These are phyloP conservation scores for Acanthochromis polyacanthus DNA, from an alignment of 2,113 vertebrate species.

Conservation along the genomic window DNA sequence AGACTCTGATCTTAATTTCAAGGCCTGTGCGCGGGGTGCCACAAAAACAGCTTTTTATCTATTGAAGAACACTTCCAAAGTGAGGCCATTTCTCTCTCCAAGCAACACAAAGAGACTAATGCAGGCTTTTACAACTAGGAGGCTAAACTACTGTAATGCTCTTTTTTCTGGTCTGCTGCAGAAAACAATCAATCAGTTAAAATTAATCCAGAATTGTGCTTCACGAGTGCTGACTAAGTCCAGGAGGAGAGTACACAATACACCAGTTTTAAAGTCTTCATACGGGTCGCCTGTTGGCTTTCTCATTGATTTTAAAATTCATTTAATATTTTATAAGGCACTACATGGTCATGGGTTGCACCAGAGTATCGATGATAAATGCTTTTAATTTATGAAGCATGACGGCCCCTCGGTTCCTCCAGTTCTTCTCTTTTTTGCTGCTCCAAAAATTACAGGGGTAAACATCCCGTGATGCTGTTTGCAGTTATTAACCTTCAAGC, in stretches of 20 bases:
- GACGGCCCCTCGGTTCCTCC: neutral
- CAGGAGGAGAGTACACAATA: conserved; percentile 1
- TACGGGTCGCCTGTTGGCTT: conserved; percentile 1
- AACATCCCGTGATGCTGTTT: neutral
- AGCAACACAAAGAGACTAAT: neutral
- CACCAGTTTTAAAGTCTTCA: neutral
- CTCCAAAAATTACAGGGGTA: neutral
- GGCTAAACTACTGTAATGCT: neutral
- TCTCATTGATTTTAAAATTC: conserved; percentile 1
- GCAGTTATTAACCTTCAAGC: neutral
- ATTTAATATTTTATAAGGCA: conserved; percentile 30
- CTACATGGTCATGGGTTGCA: neutral
- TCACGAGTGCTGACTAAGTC: neutral
- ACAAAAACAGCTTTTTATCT: neutral
- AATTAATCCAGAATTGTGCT: conserved; percentile 2
- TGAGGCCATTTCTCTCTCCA: neutral
- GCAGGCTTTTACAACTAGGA: neutral
- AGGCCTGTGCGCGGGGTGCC: neutral
- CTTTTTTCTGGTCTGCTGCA: neutral
- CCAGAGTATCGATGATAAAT: conserved; percentile 20
- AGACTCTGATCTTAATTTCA: neutral
- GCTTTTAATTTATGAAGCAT: conserved; percentile 19
- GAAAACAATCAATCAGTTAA: conserved; percentile 2
- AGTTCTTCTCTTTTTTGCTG: neutral
- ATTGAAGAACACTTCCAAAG: neutral